Conservation (phyloP, 2,797 vertebrate genomes). For the Enteromius fasciolatus region DNA sequence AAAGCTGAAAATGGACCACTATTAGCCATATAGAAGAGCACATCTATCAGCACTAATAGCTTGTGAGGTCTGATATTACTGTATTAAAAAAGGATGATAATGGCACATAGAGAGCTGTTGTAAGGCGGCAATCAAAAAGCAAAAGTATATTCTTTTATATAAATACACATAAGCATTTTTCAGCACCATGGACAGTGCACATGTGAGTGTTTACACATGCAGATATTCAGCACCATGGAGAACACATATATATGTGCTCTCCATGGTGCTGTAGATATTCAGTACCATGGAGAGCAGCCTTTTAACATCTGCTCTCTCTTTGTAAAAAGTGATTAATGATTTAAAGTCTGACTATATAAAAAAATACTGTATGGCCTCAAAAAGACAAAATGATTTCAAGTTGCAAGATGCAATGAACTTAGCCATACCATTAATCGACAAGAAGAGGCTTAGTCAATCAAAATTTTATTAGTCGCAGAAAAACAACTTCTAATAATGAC, state of each 20-base stretch:
- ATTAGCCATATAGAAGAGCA: constrained; percentile 21
- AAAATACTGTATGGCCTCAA: neutral
- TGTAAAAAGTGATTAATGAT: neutral
- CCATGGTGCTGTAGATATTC: neutral
- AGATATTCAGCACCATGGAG: neutral
- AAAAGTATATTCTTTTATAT: too few relatives aligned
- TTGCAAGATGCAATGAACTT: neutral
- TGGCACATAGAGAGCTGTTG: constrained; percentile 23
- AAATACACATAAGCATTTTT: neutral
- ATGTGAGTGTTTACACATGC: neutral
- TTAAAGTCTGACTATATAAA: neutral
- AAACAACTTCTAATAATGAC: neutral
- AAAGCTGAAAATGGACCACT: constrained; percentile 36
- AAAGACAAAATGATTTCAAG: neutral
- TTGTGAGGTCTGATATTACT: constrained; percentile 22
- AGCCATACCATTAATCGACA: too few relatives aligned
- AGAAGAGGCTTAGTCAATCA: too few relatives aligned
- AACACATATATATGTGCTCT: neutral
- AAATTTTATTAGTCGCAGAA: too few relatives aligned
- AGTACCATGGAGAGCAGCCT: constrained; percentile 6
- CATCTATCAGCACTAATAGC: constrained; percentile 45
- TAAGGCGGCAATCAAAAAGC: constrained; percentile 1
- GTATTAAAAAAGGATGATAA: constrained; percentile 28
- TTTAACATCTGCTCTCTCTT: neutral
- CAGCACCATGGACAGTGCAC: neutral